Percentiles rank a stretch among this genome's conserved stretches.
Conservation (phyloP, 2,113 vertebrate species). For the Atrichornis clamosus region DNA sequence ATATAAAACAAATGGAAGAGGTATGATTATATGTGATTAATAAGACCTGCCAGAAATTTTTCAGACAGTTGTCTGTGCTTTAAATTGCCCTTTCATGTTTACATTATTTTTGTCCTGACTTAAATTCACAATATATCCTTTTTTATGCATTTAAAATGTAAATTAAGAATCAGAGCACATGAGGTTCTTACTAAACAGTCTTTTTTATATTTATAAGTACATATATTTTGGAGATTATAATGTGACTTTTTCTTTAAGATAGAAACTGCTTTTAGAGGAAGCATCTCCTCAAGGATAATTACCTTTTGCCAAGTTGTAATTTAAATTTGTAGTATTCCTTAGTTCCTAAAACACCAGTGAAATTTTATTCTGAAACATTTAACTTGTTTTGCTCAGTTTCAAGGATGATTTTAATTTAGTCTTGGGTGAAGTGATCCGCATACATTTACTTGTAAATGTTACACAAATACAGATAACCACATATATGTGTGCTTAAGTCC, state of each 20-base stretch:
- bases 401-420: background rate
- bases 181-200: background rate
- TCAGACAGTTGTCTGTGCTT: background rate
- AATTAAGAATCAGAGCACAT: background rate
- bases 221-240: background rate
- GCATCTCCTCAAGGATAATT: background rate
- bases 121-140: background rate
- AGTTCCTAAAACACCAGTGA: background rate
- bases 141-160: background rate
- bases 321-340: slow-evolving; percentile 1
- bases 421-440: background rate
- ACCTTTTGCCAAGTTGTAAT: background rate
- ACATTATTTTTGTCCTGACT: background rate
- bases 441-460: background rate
- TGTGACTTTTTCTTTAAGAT: background rate
- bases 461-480: background rate
- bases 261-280: background rate
- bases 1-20: background rate
- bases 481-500: accelerated
- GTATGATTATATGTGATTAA: background rate
- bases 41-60: background rate
- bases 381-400: background rate
- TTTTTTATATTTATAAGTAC: background rate
- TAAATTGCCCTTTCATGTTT: background rate
- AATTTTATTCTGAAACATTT: background rate